Percentiles rank a stretch among this genome's conserved stretches.
Evolutionary conservation across 2,888 invertebrate species (phyloP).

Genomic region (Pristionchus maxplancki): DNA sequence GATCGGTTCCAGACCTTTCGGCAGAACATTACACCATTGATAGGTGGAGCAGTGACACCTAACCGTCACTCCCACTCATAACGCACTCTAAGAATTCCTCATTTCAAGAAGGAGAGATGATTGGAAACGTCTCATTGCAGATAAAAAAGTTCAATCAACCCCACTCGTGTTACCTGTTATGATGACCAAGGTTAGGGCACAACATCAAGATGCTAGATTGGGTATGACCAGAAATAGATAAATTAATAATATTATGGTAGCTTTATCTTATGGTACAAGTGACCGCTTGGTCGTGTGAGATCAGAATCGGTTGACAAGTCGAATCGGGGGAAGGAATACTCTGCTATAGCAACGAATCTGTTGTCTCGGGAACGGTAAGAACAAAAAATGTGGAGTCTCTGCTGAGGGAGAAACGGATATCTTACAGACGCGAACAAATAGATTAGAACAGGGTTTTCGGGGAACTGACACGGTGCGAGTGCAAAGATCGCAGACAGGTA

Average conservation of each 20-base stretch:
- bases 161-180: too few relatives aligned
- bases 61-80: too few relatives aligned
- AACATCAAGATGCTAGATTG: too few relatives aligned
- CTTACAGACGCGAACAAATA: not conserved
- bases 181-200: too few relatives aligned
- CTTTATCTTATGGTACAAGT: not conserved
- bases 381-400: not conserved
- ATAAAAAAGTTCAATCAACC: too few relatives aligned
- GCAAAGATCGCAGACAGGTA: not conserved
- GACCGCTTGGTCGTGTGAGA: not conserved
- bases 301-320: not conserved
- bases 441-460: conserved; percentile 3
- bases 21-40: not conserved
- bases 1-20: not conserved
- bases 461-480: not conserved
- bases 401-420: not conserved
- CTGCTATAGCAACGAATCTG: not conserved
- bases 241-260: too few relatives aligned
- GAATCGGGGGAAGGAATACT: not conserved
- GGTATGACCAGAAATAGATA: too few relatives aligned
- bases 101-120: too few relatives aligned
- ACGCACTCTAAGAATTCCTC: too few relatives aligned
- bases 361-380: not conserved
- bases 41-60: not conserved
- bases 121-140: too few relatives aligned